Evolutionary conservation across 2,113 vertebrate genomes (phyloP), one percentile per base, ranked within the genome.

Genomic region (Montifringilla adamsi): DNA sequence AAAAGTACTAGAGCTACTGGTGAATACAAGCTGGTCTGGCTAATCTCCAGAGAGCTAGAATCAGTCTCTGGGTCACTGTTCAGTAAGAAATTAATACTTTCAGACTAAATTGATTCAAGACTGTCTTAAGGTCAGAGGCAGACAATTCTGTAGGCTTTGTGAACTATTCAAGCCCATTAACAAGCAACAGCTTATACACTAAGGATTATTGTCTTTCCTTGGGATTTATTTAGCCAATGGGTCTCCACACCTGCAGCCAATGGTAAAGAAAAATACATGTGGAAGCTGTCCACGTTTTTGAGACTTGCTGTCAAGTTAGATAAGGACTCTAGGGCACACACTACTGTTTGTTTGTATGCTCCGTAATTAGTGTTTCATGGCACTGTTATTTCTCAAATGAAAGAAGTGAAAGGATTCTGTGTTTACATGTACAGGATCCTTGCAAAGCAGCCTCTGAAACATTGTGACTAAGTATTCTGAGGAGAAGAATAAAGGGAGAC

Each of bases 41-140:
- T 84, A 58, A 41, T 43, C n/a, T 89, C 53, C 47, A 49, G 67
- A 84, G 35, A 76, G n/a, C 33, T 72, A 27, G 63, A 56, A 67
- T 67, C 60, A 53, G 37, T 41, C 50, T 70, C 47, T 72, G 31
- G 27, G 80, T 83, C 66, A 78, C 49, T 73, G 17, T 85, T 75
- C 56, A 89, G 84, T n/a, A 86, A 53, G 14, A 63, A 5, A 16
- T 21, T 31, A 63, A 14, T 62, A 27, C 22, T 83, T 53, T 37
- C n/a, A 62, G 47, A 70, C 15, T 67, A 60, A 50, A 89, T 79
- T 94, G 23, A 62, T 82, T 94, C 67, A 70, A 60, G 21, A 49
- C 31, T 67, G 10, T 58, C 18, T 58, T 89, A 67, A 87, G 33
- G 60, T 84, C 73, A 69, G 50, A 84, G 31, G 27, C 21, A 84